These are phyloP conservation scores for Astyanax mexicanus DNA, from an alignment of 2,797 vertebrate genomes.

Conservation along the genomic window DNA sequence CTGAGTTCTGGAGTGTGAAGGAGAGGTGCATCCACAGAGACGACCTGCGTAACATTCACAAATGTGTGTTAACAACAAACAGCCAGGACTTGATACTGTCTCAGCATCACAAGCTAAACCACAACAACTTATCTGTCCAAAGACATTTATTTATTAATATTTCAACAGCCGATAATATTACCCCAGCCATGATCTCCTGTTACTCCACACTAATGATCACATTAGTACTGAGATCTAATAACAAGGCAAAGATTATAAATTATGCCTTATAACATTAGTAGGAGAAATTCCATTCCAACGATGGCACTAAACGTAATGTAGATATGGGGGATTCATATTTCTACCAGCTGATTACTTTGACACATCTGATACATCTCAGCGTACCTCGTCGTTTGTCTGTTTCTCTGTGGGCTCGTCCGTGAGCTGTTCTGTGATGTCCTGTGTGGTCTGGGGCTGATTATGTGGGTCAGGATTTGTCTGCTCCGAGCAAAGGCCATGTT, in stretches of 20 bases:
- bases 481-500: constrained; percentile 67
- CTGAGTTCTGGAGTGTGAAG: not conserved
- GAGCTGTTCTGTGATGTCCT: constrained; percentile 59
- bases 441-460: constrained; percentile 52
- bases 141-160: not conserved
- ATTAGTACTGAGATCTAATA: not conserved
- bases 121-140: too few species aligned
- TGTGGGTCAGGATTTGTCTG: constrained; percentile 51
- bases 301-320: not conserved
- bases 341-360: too few species aligned
- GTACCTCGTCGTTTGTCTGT: constrained; percentile 2
- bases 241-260: not conserved
- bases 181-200: not conserved
- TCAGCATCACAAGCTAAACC: too few species aligned
- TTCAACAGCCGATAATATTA: not conserved
- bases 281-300: too few species aligned
- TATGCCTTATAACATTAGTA: not conserved
- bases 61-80: not conserved
- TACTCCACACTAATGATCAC: not conserved
- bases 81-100: not conserved
- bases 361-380: too few species aligned
- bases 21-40: not conserved
- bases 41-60: constrained; percentile 20
- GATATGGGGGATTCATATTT: too few species aligned
- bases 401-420: constrained; percentile 60